phyloP scores from a whole-genome alignment of 2,113 vertebrate species.

The Symphodus melops region DNA sequence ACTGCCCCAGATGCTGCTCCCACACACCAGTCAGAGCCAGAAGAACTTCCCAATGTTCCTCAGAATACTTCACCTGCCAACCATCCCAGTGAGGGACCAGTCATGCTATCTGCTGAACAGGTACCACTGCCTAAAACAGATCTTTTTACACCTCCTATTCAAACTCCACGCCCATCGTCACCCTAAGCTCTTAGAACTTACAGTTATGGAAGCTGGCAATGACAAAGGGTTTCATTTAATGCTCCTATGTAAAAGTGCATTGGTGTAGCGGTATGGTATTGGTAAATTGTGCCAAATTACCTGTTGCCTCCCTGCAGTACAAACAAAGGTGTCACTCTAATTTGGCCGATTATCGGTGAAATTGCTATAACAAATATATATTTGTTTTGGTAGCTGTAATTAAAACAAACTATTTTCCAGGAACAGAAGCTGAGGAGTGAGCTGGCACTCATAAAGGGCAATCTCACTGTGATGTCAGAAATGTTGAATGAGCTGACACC shows the following conservation, averaged over 20 bases:
- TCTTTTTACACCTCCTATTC: neutral
- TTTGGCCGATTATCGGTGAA: no score
- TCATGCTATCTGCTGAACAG: constrained; percentile 87
- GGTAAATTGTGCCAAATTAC: neutral
- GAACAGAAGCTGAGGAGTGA: constrained; percentile 90
- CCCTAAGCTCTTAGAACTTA: neutral
- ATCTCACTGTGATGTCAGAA: constrained; percentile 94
- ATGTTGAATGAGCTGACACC: constrained; percentile 93
- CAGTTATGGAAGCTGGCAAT: neutral
- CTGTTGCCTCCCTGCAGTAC: no score
- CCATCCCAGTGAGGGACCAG: constrained; percentile 54
- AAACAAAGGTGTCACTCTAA: neutral
- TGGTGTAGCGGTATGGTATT: no score
- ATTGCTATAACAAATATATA: no score
- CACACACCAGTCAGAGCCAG: constrained; percentile 36
- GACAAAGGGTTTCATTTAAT: neutral
- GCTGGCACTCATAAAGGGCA: constrained; percentile 92
- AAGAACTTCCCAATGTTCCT: constrained; percentile 29
- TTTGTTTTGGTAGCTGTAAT: no score
- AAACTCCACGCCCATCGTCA: neutral
- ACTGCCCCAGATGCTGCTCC: neutral
- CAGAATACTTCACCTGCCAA: constrained; percentile 35
- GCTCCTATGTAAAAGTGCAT: neutral
- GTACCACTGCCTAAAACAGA: constrained; percentile 67
- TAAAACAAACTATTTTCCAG: constrained; percentile 67